Evolutionary conservation across 2,797 vertebrate genomes (phyloP), one percentile per base, ranked within the genome.

Genomic region (Lagorchestes hirsutus): DNA sequence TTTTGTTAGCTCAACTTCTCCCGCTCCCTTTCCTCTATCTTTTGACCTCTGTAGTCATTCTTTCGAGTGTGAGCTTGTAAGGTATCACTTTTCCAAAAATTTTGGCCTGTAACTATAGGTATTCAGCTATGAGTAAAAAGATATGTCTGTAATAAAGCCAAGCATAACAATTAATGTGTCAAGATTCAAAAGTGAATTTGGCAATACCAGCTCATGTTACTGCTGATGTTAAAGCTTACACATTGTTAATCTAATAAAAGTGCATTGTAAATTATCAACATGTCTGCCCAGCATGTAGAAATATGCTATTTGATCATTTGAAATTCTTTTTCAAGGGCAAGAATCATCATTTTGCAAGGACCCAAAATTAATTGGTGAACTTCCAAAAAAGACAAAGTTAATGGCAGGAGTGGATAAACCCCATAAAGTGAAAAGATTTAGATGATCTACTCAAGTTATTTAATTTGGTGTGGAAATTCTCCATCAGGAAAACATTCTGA

Each of bases 31-130:
- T 99, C 97, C 98, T 95, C 16, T 96, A 92, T 97, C 97, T 98
- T 92, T 90, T 90, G 95, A 98, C 97, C 96, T 96, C 98, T 96
- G 95, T 97, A 96, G 97, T 98, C 98, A 98, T 98, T 97, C 93
- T 98, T 99, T 99, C 99, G 98, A 99, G 99, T 98, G 98, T 98
- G 98, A 99, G 98, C 98, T 99, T 99, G 98, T 98, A 98, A 98
- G 98, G 98, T 98, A 99, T 99, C 98, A 98, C 98, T 99, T 99
- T 99, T 99, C 98, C 54, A 96, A 98, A 98, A 98, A 97, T 96
- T 67, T 97, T 96, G 95, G 94, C 96, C 93, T 90, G 24, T 97
- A 98, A 97, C 92, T 93, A 96, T 93, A 55, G 14, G 96, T 90
- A 96, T 98, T 98, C 96, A 97, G 92, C 55, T 98, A 92, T 90